Conservation (phyloP, 2,113 vertebrate genomes). For the Sterna hirundo region DNA sequence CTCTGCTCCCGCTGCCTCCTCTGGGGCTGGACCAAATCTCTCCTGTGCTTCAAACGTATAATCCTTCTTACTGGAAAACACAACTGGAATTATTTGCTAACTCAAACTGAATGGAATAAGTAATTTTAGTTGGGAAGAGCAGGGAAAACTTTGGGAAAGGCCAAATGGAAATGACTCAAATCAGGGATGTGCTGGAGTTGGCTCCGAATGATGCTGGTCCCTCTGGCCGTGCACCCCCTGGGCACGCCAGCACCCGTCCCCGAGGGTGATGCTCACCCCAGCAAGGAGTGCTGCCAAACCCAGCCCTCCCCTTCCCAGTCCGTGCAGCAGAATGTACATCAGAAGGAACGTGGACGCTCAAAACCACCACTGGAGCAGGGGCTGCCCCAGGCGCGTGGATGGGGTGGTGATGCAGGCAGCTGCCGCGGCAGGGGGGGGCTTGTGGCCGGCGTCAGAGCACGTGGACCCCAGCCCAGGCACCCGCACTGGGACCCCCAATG, state of each 20-base stretch:
- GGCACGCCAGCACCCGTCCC: background rate
- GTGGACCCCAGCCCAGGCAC: background rate
- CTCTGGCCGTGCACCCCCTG: background rate
- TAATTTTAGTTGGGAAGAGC: background rate
- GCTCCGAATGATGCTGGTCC: background rate
- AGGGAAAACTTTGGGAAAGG: background rate
- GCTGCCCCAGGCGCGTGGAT: accelerated
- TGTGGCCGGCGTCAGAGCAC: background rate
- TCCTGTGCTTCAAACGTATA: background rate
- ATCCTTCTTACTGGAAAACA: background rate
- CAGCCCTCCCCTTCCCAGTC: no score
- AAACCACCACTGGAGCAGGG: background rate
- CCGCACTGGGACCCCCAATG: accelerated
- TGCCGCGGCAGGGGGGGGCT: background rate
- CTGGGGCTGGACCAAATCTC: accelerated
- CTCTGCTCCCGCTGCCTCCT: background rate
- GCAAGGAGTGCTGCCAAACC: background rate
- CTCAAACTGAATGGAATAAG: background rate
- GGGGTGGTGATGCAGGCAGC: background rate
- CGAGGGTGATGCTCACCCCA: background rate
- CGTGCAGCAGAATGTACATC: background rate
- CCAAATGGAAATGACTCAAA: accelerated
- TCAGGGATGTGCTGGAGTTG: background rate
- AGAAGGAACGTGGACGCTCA: background rate
- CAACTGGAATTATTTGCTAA: background rate